These are phyloP conservation scores for Monodelphis domestica DNA, from an alignment of 2,797 vertebrate genomes.

Conservation along the genomic window DNA sequence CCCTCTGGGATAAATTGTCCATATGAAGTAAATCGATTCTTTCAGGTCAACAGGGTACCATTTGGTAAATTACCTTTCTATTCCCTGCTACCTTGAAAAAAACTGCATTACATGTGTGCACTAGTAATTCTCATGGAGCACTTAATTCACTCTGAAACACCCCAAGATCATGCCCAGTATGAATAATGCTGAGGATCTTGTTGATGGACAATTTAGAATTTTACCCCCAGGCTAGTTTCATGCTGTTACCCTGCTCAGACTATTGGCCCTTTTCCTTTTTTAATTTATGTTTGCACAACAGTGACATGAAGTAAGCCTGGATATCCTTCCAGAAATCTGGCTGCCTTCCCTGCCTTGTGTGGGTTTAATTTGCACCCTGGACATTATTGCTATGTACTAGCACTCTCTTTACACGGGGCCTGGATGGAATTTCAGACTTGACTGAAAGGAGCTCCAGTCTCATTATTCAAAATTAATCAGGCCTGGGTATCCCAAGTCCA, in stretches of 20 bases:
- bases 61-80: constrained; percentile 62
- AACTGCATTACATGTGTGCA: constrained; percentile 9
- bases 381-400: constrained; percentile 45
- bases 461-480: constrained; percentile 61
- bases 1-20: constrained; percentile 12
- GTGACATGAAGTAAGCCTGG: constrained; percentile 71
- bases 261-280: constrained; percentile 56
- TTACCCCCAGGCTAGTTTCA: constrained; percentile 46
- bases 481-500: neutral
- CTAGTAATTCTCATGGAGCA: constrained; percentile 16
- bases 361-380: constrained; percentile 63
- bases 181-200: constrained; percentile 62
- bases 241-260: constrained; percentile 46
- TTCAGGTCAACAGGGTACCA: constrained; percentile 54
- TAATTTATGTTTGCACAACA: constrained; percentile 64
- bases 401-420: constrained; percentile 37
- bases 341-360: constrained; percentile 53
- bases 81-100: constrained; percentile 27
- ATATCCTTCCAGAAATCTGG: constrained; percentile 64
- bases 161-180: constrained; percentile 28
- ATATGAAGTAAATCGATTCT: constrained; percentile 53
- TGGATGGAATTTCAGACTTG: constrained; percentile 53
- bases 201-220: constrained; percentile 55
- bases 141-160: constrained; percentile 9
- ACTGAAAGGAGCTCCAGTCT: constrained; percentile 61